Evolutionary conservation across 2,888 invertebrate genomes (phyloP), one percentile per base, ranked within the genome.

Genomic region (Zhuqinia jingwanae): DNA sequence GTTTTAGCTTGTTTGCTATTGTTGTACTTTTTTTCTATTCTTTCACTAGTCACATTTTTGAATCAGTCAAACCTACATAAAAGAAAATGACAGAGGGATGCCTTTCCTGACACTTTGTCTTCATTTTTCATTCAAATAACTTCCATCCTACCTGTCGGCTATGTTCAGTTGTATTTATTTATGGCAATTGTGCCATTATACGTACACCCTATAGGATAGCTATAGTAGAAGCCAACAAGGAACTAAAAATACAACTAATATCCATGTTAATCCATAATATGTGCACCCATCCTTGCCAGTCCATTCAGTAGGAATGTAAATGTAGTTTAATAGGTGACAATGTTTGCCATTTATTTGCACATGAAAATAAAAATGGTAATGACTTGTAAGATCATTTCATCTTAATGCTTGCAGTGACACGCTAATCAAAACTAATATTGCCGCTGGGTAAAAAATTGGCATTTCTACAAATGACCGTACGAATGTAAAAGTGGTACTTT

Each of bases 1-100:
- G 87, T 84, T 84, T 87, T 84, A 50, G 63, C 84, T 84, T 86
- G 80, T 86, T 86, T 80, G 80, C 76, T 53, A 78, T 79, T 85
- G 79, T 85, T 84, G 84, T 68, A 45, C 77, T 13, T 25, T n/a
- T n/a, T n/a, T 50, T 50, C 50, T 73, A 63, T 85, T 78, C 56
- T 65, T 63, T 25, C 42, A 56, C 30, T 75, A 60, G 78, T 78
- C 73, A 73, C 78, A 78, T 78, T 85, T 78, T 58, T 30, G 78
- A n/a, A 70, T 78, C 75, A 73, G 58, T 83, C 20, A 77, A 73
- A 83, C 58, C 82, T 36, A 75, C 56, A 75, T 79, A 80, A 68
- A 86, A 83, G 65, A 87, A 76, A 25, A 80, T 75, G 86, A 78
- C 60, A 75, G n/a, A n/a, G 60, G 17, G 15, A 53, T 22, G 45